Evolutionary conservation across 2,888 invertebrate genomes (phyloP).

Genomic region (Oscheius sp.): DNA sequence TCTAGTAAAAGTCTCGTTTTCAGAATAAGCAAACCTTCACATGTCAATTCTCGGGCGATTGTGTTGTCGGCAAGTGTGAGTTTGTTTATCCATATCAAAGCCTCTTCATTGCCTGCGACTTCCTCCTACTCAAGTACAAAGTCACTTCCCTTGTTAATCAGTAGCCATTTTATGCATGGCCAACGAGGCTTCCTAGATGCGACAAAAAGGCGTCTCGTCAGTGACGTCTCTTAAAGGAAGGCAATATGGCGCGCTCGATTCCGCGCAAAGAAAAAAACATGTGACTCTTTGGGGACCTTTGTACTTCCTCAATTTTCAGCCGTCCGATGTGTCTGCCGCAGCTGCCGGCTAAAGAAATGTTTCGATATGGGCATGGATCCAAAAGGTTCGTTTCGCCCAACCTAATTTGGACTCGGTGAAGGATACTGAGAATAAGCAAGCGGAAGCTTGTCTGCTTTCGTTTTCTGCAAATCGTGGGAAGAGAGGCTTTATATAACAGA

Average conservation of each 20-base stretch:
- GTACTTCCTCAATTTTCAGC: slow-evolving; percentile 45
- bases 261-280: slow-evolving; percentile 26
- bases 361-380: slow-evolving; percentile 67
- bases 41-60: slow-evolving; percentile 62
- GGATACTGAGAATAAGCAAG: slow-evolving; percentile 15
- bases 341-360: slow-evolving; percentile 65
- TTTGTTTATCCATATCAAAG: slow-evolving; percentile 18
- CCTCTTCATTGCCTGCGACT: slow-evolving; percentile 11
- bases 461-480: background rate
- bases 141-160: slow-evolving; percentile 17
- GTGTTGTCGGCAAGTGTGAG: slow-evolving; percentile 63
- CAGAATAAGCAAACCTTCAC: slow-evolving; percentile 67
- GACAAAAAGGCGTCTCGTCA: slow-evolving; percentile 32
- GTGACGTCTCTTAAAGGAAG: slow-evolving; percentile 22
- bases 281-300: slow-evolving; percentile 26
- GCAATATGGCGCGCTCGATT: slow-evolving; percentile 16
- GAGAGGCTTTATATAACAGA: too few species aligned
- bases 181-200: slow-evolving; percentile 20
- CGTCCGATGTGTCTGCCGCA: slow-evolving; percentile 64
- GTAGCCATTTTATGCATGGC: slow-evolving; percentile 27
- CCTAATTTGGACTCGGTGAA: slow-evolving; percentile 17
- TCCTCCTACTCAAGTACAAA: background rate
- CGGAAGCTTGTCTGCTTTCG: slow-evolving; percentile 4
- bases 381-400: slow-evolving; percentile 50
- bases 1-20: slow-evolving; percentile 34